Conservation (phyloP, 1,140 invertebrate genomes). For the Nixonia krombeini region DNA sequence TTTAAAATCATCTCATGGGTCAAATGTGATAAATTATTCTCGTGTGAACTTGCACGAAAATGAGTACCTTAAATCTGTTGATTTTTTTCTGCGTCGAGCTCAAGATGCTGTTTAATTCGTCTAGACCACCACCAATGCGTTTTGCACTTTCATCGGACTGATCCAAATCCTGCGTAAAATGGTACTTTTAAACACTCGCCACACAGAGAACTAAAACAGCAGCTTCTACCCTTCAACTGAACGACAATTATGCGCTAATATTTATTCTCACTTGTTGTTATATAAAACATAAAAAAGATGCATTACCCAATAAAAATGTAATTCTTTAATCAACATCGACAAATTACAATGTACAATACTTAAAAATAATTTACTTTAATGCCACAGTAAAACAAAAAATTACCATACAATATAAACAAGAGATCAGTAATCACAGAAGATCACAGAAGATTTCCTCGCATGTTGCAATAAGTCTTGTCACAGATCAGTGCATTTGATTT, state of each 20-base stretch:
- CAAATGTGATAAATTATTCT: too few relatives aligned
- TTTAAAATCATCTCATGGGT: too few relatives aligned
- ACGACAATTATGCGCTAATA: too few relatives aligned
- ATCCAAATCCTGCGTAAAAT: conserved; percentile 75
- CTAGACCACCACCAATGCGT: conserved; percentile 81
- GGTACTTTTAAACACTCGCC: conserved; percentile 5
- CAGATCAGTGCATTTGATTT: too few relatives aligned
- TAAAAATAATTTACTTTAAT: too few relatives aligned
- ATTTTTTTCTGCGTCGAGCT: conserved; percentile 88
- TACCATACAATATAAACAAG: neutral
- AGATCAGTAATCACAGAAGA: neutral
- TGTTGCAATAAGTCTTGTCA: too few relatives aligned
- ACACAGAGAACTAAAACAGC: neutral
- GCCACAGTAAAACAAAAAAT: too few relatives aligned
- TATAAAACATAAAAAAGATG: neutral
- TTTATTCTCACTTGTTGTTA: neutral
- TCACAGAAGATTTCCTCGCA: neutral
- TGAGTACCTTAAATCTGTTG: conserved; percentile 90
- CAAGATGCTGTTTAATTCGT: conserved; percentile 86
- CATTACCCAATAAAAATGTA: too few relatives aligned
- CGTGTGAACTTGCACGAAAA: too few relatives aligned
- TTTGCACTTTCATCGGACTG: conserved; percentile 80
- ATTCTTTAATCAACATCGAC: too few relatives aligned
- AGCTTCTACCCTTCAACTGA: neutral
- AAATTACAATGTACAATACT: too few relatives aligned